These are phyloP conservation scores for Mayetiola destructor DNA, from an alignment of 2,888 invertebrate genomes.

Conservation along the genomic window DNA sequence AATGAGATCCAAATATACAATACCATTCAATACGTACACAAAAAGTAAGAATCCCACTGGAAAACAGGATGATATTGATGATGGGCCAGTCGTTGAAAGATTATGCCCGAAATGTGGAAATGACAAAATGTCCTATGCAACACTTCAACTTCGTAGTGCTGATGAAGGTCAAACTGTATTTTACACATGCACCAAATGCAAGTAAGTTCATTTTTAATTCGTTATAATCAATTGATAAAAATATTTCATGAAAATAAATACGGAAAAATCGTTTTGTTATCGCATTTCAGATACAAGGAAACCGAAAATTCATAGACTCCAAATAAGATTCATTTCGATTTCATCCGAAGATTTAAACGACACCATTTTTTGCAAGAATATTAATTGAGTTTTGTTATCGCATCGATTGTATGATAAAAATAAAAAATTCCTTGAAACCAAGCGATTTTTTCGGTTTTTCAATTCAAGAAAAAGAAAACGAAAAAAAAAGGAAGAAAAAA, in stretches of 20 bases:
- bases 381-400: neutral
- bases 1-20: conserved; percentile 50
- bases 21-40: conserved; percentile 52
- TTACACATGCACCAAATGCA: conserved; percentile 85
- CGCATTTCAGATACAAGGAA: conserved; percentile 50
- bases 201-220: conserved; percentile 25
- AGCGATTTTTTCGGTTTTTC: neutral
- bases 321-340: neutral
- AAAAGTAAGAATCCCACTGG: conserved; percentile 25
- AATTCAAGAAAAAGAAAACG: neutral
- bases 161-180: conserved; percentile 99
- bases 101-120: conserved; percentile 77
- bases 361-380: neutral
- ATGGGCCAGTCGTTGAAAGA: conserved; percentile 68
- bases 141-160: conserved; percentile 85
- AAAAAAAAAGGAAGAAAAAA: neutral
- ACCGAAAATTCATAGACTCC: conserved; percentile 59
- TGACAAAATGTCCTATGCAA: conserved; percentile 89
- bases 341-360: neutral
- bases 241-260: conserved; percentile 13
- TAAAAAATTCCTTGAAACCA: neutral
- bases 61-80: conserved; percentile 37
- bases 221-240: neutral
- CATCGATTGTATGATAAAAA: neutral
- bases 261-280: neutral